Evolutionary conservation across 2,888 invertebrate genomes (phyloP).

Genomic region (Parnassius orleans): DNA sequence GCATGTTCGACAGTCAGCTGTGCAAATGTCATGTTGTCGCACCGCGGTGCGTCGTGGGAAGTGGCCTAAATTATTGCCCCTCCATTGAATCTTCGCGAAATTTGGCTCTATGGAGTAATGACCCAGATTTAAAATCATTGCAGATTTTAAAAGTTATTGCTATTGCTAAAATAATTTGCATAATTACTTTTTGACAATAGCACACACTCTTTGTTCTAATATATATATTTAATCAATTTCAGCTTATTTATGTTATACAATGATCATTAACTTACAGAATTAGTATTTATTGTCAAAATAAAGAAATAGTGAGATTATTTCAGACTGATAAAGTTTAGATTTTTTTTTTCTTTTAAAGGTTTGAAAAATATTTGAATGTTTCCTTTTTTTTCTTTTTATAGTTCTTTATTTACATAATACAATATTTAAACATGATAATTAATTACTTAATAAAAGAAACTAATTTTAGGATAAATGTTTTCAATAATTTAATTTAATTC

Average conservation of each 20-base stretch:
- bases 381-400: not conserved
- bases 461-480: too few species aligned
- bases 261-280: slow-evolving; percentile 1
- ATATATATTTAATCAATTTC: slow-evolving; percentile 6
- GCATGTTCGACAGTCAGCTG: slow-evolving; percentile 74
- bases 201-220: slow-evolving; percentile 23
- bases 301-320: too few species aligned
- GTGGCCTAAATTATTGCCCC: slow-evolving; percentile 66
- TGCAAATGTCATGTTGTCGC: slow-evolving; percentile 70
- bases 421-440: too few species aligned
- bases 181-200: slow-evolving; percentile 19
- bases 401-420: not conserved
- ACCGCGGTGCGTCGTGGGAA: slow-evolving; percentile 62
- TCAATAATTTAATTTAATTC: not conserved
- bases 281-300: too few species aligned
- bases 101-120: slow-evolving; percentile 37
- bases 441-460: too few species aligned
- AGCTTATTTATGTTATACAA: slow-evolving; percentile 11
- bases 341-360: not conserved
- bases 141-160: slow-evolving; percentile 27
- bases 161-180: slow-evolving; percentile 11
- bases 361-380: too few species aligned
- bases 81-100: slow-evolving; percentile 50
- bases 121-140: slow-evolving; percentile 34
- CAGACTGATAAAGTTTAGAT: not conserved